Conservation (phyloP, 2,888 invertebrate genomes). For the Thymelicus sylvestris region DNA sequence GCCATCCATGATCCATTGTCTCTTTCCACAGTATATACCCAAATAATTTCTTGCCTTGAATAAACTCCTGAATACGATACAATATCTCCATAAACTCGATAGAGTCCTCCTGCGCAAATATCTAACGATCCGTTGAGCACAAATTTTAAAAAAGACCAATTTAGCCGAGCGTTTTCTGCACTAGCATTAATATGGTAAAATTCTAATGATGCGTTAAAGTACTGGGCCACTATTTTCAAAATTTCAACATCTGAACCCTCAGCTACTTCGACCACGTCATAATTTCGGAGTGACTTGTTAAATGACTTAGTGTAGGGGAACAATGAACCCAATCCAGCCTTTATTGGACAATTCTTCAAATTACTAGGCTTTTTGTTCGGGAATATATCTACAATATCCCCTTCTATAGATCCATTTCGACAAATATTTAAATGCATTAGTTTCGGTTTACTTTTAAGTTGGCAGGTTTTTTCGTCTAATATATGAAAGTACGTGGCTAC, state of each 20-base stretch:
- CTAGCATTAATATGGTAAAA: constrained; percentile 54
- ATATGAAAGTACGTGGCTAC: constrained; percentile 54
- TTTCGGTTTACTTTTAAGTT: constrained; percentile 41
- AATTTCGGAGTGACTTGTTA: constrained; percentile 46
- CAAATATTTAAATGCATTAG: constrained; percentile 53
- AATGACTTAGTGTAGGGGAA: constrained; percentile 59
- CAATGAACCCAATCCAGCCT: constrained; percentile 58
- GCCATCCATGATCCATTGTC: constrained; percentile 59
- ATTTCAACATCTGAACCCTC: constrained; percentile 64
- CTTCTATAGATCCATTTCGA: constrained; percentile 47
- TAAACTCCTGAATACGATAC: constrained; percentile 71
- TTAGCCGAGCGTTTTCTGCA: constrained; percentile 51
- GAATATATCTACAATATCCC: constrained; percentile 45
- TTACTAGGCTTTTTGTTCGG: constrained; percentile 54
- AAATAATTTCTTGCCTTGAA: constrained; percentile 57
- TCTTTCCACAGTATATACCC: constrained; percentile 64
- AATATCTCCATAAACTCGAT: constrained; percentile 60
- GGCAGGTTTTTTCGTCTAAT: constrained; percentile 55
- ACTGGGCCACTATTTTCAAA: constrained; percentile 61
- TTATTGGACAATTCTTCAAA: constrained; percentile 63
- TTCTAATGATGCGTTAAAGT: constrained; percentile 61
- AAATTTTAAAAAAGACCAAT: constrained; percentile 53
- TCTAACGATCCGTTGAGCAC: constrained; percentile 66
- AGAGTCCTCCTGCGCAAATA: constrained; percentile 65
- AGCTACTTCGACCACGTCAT: constrained; percentile 52